phyloP scores from a whole-genome alignment of 1,140 invertebrate species.

The Sitophilus oryzae region DNA sequence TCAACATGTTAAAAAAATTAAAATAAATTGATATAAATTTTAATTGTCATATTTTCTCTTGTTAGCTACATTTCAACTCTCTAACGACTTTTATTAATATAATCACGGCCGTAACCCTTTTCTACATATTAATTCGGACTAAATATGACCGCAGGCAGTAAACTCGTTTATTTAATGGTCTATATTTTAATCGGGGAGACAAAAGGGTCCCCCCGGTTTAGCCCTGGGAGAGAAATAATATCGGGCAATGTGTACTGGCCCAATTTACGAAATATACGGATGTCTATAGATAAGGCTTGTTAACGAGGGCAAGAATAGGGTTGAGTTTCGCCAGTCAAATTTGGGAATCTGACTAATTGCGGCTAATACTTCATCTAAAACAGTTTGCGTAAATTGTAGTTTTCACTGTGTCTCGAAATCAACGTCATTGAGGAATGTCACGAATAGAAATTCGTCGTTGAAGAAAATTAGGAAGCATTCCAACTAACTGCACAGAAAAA shows the following conservation, averaged over 20 bases:
- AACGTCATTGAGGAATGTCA: too few relatives aligned
- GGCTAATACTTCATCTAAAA: neutral
- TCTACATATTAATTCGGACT: conserved; percentile 17
- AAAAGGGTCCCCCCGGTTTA: neutral
- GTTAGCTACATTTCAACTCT: neutral
- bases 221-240: neutral
- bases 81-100: conserved; percentile 14
- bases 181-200: conserved; percentile 11
- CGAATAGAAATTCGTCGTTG: too few relatives aligned
- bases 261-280: neutral
- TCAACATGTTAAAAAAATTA: too few relatives aligned
- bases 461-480: too few relatives aligned
- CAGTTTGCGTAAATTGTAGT: too few relatives aligned
- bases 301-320: neutral
- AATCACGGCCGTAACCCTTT: conserved; percentile 13
- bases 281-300: neutral
- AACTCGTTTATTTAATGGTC: conserved; percentile 19
- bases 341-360: neutral
- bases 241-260: neutral
- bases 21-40: neutral
- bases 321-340: neutral
- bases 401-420: too few relatives aligned
- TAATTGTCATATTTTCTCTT: neutral
- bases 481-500: too few relatives aligned
- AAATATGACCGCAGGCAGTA: conserved; percentile 15